Evolutionary conservation across 2,797 vertebrate genomes (phyloP), one percentile per base, ranked within the genome.

Genomic region (Centroberyx gerrardi): DNA sequence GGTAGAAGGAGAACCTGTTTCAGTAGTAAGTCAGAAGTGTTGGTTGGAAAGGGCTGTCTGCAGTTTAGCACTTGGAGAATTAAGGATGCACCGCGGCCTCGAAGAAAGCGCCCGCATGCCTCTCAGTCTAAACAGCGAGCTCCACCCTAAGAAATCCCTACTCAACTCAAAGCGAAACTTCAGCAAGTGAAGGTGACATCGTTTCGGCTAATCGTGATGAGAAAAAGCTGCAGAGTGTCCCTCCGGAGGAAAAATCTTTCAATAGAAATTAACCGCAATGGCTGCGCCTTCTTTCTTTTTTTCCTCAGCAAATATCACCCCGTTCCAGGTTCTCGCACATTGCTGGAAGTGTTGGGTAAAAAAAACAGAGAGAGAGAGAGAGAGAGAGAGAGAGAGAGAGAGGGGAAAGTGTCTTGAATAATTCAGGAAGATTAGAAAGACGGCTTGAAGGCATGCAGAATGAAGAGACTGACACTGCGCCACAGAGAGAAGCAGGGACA

Each of bases 371-470:
- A 17, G 0, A 5, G 33, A 56, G 4, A 53, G 22, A 22, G 22
- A 38, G 14, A 48, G 0, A 17, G 0, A 5, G 33, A 56, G 4
- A 53, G 22, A 22, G 22, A 22, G 42, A 36, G 80, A 53, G 60
- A 67, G 44, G 62, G 64, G 74, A 76, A 68, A 72, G 72, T 84
- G 70, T 82, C 17, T 78, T 88, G 88, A 92, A 87, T 90, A 72
- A 90, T 90, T 80, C 65, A 76, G 80, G 66, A 12, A 64, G 80
- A 87, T 78, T 83, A 80, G 59, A 63, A 44, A 60, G 72, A 78
- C 64, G 31, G 75, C 61, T 86, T 59, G 52, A 74, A 83, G 79
- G 85, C 79, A 74, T 75, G 82, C 60, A 69, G 77, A 84, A 75
- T 53, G 64, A 83, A 79, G 64, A 65, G 72, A 71, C 51, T 56